Conservation (phyloP, 2,888 invertebrate species). For the Eurytoma californica region DNA sequence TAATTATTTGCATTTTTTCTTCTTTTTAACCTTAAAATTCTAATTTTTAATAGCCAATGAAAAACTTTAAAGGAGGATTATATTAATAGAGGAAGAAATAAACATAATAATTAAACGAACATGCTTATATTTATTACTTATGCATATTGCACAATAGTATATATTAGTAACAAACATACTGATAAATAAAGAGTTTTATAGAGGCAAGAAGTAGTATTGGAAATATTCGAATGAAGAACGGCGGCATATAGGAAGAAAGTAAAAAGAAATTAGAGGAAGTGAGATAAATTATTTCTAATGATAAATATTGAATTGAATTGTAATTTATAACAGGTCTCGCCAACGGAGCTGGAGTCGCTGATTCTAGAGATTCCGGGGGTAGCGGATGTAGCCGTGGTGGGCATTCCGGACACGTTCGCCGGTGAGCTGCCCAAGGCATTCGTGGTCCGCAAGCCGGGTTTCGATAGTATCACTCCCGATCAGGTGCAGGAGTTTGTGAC, state of each 20-base stretch:
- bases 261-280: too few relatives aligned
- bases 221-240: too few relatives aligned
- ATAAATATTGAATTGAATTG: background rate
- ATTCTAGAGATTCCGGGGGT: conserved; percentile 84
- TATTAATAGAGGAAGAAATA: background rate
- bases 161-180: conserved; percentile 46
- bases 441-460: conserved; percentile 80
- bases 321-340: conserved; percentile 81
- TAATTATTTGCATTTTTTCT: too few relatives aligned
- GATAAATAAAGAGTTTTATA: conserved; percentile 38
- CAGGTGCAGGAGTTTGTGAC: conserved; percentile 79
- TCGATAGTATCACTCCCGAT: conserved; percentile 77
- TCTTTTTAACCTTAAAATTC: too few relatives aligned
- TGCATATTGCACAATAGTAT: conserved; percentile 48
- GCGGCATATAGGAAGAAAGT: too few relatives aligned
- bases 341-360: conserved; percentile 88
- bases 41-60: too few relatives aligned
- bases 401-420: conserved; percentile 81
- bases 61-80: background rate
- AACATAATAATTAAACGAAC: conserved; percentile 37
- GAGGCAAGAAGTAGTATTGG: too few relatives aligned
- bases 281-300: background rate
- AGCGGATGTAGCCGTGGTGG: conserved; percentile 87
- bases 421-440: conserved; percentile 87
- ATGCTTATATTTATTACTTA: conserved; percentile 49